Conservation (phyloP, 2,888 invertebrate genomes). For the Drosophila longiperda region DNA sequence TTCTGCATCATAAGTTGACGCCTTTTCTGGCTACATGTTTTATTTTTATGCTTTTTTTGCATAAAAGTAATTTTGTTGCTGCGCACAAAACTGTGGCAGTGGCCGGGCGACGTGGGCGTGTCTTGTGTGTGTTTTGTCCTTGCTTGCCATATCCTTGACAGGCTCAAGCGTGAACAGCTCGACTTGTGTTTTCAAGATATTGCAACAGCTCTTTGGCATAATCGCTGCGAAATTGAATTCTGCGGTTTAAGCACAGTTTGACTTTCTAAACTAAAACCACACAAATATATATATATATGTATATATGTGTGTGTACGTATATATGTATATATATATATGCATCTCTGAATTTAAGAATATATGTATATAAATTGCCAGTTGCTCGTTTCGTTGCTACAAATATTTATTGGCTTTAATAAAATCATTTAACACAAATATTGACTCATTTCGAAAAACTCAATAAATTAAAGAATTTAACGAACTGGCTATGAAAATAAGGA, state of each 20-base stretch:
- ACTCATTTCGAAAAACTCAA: background rate
- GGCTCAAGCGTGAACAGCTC: conserved; percentile 57
- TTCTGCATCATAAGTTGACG: conserved; percentile 20
- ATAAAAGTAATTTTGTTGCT: conserved; percentile 50
- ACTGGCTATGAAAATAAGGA: background rate
- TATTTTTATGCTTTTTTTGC: conserved; percentile 24
- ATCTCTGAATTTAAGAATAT: background rate
- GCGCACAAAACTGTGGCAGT: conserved; percentile 30
- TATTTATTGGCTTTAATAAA: conserved; percentile 19
- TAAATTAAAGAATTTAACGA: no score
- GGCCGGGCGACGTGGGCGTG: conserved; percentile 6
- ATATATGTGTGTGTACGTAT: background rate
- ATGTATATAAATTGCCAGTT: background rate
- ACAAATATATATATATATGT: conserved; percentile 3
- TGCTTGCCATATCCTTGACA: conserved; percentile 58
- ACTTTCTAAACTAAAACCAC: conserved; percentile 13
- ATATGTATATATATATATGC: background rate
- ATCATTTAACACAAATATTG: conserved; percentile 16
- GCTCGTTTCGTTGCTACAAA: conserved; percentile 9
- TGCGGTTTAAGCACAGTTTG: conserved; percentile 52
- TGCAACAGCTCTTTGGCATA: conserved; percentile 37
- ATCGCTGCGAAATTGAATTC: conserved; percentile 65
- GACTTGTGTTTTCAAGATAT: conserved; percentile 46
- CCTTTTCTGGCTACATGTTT: conserved; percentile 8
- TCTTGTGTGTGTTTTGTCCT: conserved; percentile 20